phyloP scores from a whole-genome alignment of 2,888 invertebrate genomes.

The Tachina fera region DNA sequence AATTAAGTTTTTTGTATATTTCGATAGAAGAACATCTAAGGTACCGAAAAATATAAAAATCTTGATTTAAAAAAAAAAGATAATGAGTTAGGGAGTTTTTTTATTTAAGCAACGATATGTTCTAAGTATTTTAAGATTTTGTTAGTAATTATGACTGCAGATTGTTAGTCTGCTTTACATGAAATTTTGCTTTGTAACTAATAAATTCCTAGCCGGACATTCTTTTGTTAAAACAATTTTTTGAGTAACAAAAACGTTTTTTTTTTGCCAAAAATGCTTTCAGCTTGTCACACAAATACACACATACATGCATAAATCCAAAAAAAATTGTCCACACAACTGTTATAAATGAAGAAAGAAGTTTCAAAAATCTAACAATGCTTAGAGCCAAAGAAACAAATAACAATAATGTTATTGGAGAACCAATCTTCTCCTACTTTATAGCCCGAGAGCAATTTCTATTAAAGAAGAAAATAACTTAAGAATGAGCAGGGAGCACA shows the following conservation, averaged over 20 bases:
- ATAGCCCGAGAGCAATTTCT: no score
- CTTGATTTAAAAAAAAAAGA: no score
- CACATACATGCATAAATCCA: neutral
- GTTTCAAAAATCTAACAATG: neutral
- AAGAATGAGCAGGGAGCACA: no score
- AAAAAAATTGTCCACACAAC: neutral
- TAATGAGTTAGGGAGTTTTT: no score
- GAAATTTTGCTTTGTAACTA: neutral
- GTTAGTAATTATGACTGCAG: neutral
- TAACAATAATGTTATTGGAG: neutral
- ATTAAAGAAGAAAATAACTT: no score
- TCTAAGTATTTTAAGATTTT: neutral
- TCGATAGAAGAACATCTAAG: no score
- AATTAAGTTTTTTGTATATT: no score
- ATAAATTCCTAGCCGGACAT: neutral
- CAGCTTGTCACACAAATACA: constrained; percentile 33
- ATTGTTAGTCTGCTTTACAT: neutral
- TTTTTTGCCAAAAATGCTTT: constrained; percentile 39
- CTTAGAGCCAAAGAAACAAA: neutral
- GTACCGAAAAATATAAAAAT: no score
- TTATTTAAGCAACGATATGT: no score
- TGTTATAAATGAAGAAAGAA: neutral
- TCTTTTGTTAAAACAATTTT: constrained; percentile 2
- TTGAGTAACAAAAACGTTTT: no score
- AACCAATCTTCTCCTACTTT: no score